Conservation (phyloP, 2,888 invertebrate species). For the Pseudoips prasinana region DNA sequence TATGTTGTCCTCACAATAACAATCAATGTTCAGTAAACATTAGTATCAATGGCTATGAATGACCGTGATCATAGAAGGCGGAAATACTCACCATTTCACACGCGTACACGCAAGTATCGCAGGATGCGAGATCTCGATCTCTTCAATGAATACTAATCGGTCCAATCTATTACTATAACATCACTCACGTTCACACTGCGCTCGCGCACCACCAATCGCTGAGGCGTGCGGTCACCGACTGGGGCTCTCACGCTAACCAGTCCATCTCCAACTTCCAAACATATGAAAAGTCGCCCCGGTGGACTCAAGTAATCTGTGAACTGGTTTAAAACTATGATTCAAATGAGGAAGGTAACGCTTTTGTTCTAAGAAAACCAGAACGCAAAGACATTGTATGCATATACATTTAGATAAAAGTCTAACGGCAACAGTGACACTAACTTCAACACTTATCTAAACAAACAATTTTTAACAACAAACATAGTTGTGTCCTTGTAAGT, state of each 20-base stretch:
- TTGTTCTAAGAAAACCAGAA: no score
- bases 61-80: constrained; percentile 17
- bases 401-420: no score
- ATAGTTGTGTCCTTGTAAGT: no score
- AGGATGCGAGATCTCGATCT: constrained; percentile 52
- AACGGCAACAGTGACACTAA: no score
- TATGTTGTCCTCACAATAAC: no score
- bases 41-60: no score
- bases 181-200: constrained; percentile 41
- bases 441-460: no score
- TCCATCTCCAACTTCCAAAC: constrained; percentile 9
- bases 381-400: no score
- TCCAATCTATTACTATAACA: constrained; percentile 52
- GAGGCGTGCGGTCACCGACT: constrained; percentile 57
- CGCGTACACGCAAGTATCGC: constrained; percentile 37
- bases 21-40: not conserved
- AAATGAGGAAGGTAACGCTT: no score
- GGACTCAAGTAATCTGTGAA: not conserved
- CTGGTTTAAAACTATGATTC: constrained; percentile 1
- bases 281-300: no score
- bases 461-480: no score
- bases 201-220: constrained; percentile 49
- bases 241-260: constrained; percentile 24
- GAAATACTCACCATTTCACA: constrained; percentile 56
- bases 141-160: constrained; percentile 56